These are phyloP conservation scores for Lochmaea capreae DNA, from an alignment of 2,888 invertebrate species.

Conservation along the genomic window DNA sequence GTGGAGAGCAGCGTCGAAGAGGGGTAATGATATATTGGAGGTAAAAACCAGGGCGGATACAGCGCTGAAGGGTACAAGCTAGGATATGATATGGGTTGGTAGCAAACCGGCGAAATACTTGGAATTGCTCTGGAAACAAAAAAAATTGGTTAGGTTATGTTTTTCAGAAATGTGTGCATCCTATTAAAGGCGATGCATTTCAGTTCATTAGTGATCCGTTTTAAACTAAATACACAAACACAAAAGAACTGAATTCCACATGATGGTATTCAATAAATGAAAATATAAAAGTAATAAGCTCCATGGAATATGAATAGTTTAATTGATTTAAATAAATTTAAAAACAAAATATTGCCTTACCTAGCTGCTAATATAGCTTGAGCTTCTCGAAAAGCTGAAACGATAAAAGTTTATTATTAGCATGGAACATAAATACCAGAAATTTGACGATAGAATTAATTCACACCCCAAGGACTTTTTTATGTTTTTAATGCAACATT, in stretches of 20 bases:
- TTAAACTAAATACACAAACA: too few species aligned
- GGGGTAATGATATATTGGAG: conserved; percentile 56
- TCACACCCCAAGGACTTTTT: too few species aligned
- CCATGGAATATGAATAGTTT: too few species aligned
- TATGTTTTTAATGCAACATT: too few species aligned
- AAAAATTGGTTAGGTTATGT: background rate
- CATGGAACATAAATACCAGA: background rate
- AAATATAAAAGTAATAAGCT: too few species aligned
- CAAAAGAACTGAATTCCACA: too few species aligned
- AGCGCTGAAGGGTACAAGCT: conserved; percentile 53
- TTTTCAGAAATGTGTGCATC: background rate
- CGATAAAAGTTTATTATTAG: conserved; percentile 19
- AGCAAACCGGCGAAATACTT: conserved; percentile 22
- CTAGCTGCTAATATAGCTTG: conserved; percentile 58
- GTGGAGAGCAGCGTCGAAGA: conserved; percentile 52
- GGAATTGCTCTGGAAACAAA: conserved; percentile 27
- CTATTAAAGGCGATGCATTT: too few species aligned
- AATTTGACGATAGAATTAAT: too few species aligned
- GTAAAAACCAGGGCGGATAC: conserved; percentile 59
- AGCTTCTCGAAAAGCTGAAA: conserved; percentile 59
- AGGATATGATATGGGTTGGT: conserved; percentile 54
- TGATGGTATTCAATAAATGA: too few species aligned
- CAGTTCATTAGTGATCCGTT: too few species aligned
- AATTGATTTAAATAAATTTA: background rate
- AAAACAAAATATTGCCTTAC: conserved; percentile 36